Base-by-base conservation (phyloP, 1,140 invertebrate genomes). In the Sinella curviseta region DNA sequence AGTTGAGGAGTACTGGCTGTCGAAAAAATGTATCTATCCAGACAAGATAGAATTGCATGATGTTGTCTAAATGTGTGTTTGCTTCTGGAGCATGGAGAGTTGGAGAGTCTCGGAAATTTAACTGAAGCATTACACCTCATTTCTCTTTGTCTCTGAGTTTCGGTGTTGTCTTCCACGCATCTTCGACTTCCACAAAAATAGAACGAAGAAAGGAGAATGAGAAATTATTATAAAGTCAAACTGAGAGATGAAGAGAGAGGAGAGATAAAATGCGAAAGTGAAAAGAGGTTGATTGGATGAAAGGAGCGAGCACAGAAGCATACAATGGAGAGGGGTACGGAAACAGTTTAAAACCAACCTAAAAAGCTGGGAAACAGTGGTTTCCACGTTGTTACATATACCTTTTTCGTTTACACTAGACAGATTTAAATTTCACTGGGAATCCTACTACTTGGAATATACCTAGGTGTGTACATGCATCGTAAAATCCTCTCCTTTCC, bases 381-480 rank as follows among this genome's bases (percentile, higher is more conserved):
- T n/a, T n/a, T n/a, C n/a, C n/a, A n/a, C n/a, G n/a, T n/a, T n/a
- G n/a, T n/a, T n/a, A n/a, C n/a, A n/a, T n/a, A n/a, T n/a, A n/a
- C 24, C 24, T 60, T 60, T n/a, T 3, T 60, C 24, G 3, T 60
- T 24, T 60, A 4, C 14, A 60, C 14, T 14, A 60, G 55, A 60
- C 55, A 60, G 24, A 26, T 60, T 60, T 24, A 60, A 60, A 60
- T 60, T 60, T 60, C 55, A 60, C 12, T n/a, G 55, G 55, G 55
- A 60, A 26, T 26, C 24, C 55, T 60, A 12, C 24, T 60, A 17
- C n/a, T 24, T 60, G 55, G 12, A n/a, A n/a, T n/a, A n/a, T n/a
- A n/a, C n/a, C n/a, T n/a, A n/a, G n/a, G n/a, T n/a, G n/a, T n/a
- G n/a, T n/a, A n/a, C n/a, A n/a, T 60, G 55, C 14, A 60, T 4